Conservation (phyloP, 1,140 invertebrate species). For the Brachionus paranguensis region DNA sequence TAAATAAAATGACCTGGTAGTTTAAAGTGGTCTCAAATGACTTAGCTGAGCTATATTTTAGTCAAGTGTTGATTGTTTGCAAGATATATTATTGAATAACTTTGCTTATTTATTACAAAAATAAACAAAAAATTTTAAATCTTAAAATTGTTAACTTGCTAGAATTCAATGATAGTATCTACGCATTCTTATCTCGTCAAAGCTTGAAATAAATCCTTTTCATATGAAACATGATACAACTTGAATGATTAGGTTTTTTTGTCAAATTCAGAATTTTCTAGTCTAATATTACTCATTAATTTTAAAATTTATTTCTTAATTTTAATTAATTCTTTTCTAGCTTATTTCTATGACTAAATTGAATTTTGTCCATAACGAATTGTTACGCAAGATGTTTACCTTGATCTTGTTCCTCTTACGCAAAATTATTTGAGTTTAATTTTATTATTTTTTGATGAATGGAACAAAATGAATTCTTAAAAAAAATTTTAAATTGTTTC, state of each 20-base stretch:
- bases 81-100: neutral
- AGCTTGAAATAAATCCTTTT: neutral
- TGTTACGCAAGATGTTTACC: neutral
- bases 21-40: slow-evolving; percentile 28
- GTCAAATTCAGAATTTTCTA: neutral
- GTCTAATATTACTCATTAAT: neutral
- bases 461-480: neutral
- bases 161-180: neutral
- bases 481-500: neutral
- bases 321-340: neutral
- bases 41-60: neutral
- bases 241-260: neutral
- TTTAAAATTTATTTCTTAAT: neutral
- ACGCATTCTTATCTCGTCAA: neutral
- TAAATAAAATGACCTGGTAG: neutral
- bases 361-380: neutral
- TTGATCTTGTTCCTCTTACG: neutral
- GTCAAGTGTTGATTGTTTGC: neutral
- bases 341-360: neutral
- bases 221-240: neutral
- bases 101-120: neutral
- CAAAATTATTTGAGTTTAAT: neutral
- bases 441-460: neutral
- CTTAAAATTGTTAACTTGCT: neutral
- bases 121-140: neutral